Percentiles rank a stretch among this genome's conserved stretches.
These are phyloP conservation scores for Psilopsiagon aurifrons DNA, from an alignment of 2,113 vertebrate species.

Conservation along the genomic window DNA sequence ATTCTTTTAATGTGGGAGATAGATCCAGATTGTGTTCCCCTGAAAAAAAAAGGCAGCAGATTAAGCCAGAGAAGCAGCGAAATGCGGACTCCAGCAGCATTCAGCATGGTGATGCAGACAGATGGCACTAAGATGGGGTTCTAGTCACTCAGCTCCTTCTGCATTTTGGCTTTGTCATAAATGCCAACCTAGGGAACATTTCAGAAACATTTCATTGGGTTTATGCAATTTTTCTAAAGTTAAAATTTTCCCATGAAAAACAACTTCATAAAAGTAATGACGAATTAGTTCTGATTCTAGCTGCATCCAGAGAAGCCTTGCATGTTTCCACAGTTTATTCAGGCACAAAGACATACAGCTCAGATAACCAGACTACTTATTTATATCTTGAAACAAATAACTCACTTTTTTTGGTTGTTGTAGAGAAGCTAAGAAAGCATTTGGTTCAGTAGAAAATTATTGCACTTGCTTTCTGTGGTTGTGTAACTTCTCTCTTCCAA, in stretches of 20 bases:
- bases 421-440: neutral
- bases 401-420: neutral
- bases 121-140: neutral
- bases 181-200: neutral
- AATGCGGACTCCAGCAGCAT: neutral
- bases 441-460: neutral
- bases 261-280: neutral
- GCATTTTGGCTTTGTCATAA: neutral
- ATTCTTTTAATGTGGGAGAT: neutral
- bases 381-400: neutral
- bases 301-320: neutral
- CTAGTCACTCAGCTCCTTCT: neutral
- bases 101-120: neutral
- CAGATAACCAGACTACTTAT: neutral
- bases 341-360: neutral
- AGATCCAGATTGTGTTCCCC: neutral
- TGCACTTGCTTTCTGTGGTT: neutral
- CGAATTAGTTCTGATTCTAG: neutral
- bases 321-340: neutral
- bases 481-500: neutral
- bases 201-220: neutral
- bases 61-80: neutral
- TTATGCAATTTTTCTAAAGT: neutral
- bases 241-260: neutral
- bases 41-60: neutral